Percentiles rank a stretch among this genome's conserved stretches.
phyloP scores from a whole-genome alignment of 1,140 invertebrate species.

The Pachyrhynchus sulphureomaculatus region DNA sequence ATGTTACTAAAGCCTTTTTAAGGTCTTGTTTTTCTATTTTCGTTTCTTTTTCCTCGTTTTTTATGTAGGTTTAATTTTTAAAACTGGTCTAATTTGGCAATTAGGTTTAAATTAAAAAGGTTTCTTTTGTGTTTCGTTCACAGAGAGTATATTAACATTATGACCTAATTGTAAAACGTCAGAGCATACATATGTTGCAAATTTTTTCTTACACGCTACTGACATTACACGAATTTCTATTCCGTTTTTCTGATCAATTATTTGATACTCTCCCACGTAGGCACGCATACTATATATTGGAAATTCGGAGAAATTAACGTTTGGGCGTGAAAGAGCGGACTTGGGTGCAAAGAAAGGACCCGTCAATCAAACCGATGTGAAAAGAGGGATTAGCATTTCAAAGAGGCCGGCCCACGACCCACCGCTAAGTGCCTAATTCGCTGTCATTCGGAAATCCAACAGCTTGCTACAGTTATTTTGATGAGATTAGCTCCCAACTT shows the following conservation, averaged over 20 bases:
- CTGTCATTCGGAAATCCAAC: slow-evolving; percentile 35
- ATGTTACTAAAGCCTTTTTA: too few species aligned
- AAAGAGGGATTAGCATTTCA: slow-evolving; percentile 45
- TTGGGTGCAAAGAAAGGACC: slow-evolving; percentile 35
- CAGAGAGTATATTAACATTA: too few species aligned
- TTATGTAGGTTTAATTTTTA: too few species aligned
- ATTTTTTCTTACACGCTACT: too few species aligned
- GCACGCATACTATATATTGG: not conserved
- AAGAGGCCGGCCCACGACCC: slow-evolving; percentile 38
- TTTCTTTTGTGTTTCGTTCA: too few species aligned
- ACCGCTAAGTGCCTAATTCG: slow-evolving; percentile 46
- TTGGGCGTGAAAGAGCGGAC: not conserved
- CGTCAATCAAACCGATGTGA: slow-evolving; percentile 43
- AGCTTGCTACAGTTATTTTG: slow-evolving; percentile 19
- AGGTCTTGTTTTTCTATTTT: too few species aligned
- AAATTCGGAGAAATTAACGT: slow-evolving; percentile 10
- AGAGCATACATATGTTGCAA: too few species aligned
- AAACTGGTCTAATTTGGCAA: too few species aligned
- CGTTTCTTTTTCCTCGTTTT: too few species aligned
- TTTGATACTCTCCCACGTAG: not conserved
- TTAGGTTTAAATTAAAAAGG: too few species aligned
- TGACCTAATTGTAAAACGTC: too few species aligned
- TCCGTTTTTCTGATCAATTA: slow-evolving; percentile 10
- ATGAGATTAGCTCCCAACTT: slow-evolving; percentile 23
- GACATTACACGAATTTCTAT: too few species aligned